A percentile compares a stretch with the other conserved stretches of the same genome.
phyloP scores from a whole-genome alignment of 2,113 vertebrate species.

The Caretta caretta region DNA sequence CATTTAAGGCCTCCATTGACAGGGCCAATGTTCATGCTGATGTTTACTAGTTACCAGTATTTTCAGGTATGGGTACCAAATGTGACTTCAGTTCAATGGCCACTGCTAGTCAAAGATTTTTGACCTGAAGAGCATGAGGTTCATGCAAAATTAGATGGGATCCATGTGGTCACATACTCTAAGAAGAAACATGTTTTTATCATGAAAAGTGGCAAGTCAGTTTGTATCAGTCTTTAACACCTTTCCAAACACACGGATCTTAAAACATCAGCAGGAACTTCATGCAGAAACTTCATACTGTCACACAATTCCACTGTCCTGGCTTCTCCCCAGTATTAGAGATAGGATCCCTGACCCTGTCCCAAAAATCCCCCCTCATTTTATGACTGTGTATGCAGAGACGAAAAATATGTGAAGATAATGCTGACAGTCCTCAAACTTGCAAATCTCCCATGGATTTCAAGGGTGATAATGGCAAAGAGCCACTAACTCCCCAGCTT shows the following conservation, averaged over 20 bases:
- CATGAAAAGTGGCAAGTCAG: too few species aligned
- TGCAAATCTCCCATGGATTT: background rate
- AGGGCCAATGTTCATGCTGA: background rate
- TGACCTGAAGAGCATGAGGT: background rate
- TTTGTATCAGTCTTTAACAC: background rate
- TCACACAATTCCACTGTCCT: background rate
- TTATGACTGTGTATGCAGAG: accelerated
- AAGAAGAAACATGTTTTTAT: too few species aligned
- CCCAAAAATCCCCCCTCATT: background rate
- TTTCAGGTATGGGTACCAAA: background rate
- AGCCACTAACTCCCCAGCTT: background rate
- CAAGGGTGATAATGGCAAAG: background rate
- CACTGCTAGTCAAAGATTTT: background rate
- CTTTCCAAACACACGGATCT: background rate
- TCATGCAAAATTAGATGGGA: background rate
- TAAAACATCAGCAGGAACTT: background rate
- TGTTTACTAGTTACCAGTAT: too few species aligned
- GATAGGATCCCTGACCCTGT: too few species aligned
- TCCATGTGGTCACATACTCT: too few species aligned
- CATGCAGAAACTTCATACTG: background rate
- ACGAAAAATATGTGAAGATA: background rate
- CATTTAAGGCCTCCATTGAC: background rate
- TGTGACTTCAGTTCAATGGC: background rate
- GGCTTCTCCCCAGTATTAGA: background rate
- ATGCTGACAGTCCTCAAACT: background rate